A percentile compares a stretch with the other conserved stretches of the same genome.
phyloP scores from a whole-genome alignment of 2,797 vertebrate species.

The Taeniopygia guttata region DNA sequence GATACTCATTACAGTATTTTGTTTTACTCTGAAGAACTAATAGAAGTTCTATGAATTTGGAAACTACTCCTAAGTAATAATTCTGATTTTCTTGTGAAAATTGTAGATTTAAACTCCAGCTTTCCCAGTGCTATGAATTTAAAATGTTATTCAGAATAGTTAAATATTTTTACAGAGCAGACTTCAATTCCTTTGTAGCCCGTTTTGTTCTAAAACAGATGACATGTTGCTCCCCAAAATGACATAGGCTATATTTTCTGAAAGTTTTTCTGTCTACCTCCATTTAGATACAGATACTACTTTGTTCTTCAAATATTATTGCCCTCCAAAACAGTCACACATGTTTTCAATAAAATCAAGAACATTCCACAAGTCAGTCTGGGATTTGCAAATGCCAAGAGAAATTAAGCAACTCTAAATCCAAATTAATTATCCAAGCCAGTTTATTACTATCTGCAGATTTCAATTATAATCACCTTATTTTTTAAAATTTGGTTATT shows the following conservation, averaged over 20 bases:
- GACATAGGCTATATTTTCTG: background rate
- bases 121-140: background rate
- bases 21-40: background rate
- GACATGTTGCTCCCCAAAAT: background rate
- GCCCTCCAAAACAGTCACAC: background rate
- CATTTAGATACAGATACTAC: background rate
- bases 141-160: background rate
- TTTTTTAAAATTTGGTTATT: background rate
- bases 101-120: background rate
- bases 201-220: background rate
- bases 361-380: slow-evolving; percentile 5
- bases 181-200: background rate
- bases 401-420: slow-evolving; percentile 31
- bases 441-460: background rate
- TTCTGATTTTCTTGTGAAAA: background rate
- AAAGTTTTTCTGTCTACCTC: background rate
- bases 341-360: slow-evolving; percentile 44
- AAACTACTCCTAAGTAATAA: background rate
- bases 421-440: slow-evolving; percentile 10
- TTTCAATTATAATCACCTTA: background rate
- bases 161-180: background rate
- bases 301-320: slow-evolving; percentile 6
- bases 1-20: background rate
- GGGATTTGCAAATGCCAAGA: slow-evolving; percentile 33
- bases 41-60: background rate